Evolutionary conservation across 2,113 vertebrate genomes (phyloP), one percentile per base, ranked within the genome.

Genomic region (Brevimyrus niger): DNA sequence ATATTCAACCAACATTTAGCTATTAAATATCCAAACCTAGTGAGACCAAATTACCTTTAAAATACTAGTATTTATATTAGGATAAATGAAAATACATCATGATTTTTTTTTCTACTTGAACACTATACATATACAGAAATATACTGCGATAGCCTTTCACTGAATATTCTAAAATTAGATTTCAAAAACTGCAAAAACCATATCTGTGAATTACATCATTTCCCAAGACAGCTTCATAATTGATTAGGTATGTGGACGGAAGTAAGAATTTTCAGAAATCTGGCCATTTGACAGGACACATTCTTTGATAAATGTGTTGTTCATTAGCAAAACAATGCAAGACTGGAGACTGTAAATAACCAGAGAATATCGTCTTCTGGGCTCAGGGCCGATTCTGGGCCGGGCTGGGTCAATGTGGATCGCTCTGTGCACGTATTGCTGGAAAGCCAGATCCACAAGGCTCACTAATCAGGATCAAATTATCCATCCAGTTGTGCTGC

Each of bases 251-350:
- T 85, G 50, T 61, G 80, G 80, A 55, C 51, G 80, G 88, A 83
- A 83, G 73, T 83, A 9, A 46, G 4, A 48, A 53, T 47, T 89
- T 48, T 83, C 35, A 21, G 21, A 46, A 61, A 46, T 42, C 80
- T 58, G 76, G 76, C 51, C 42, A 85, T 48, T 46, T 42, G 80
- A 83, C 51, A 61, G 80, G 38, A 61, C 80, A 21, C 21, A 84
- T 89, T 89, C 88, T 47, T 89, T 85, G 88, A 85, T 61, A 89
- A 89, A 84, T 89, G 27, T 89, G 88, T 85, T 89, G 88, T 89
- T 89, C 46, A 89, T 89, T 80, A 83, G 31, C 50, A 89, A 5
- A 84, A 84, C 88, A 89, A 85, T 55, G 88, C n/a, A 84, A 46
- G 13, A 47, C 73, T 44, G 51, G 42, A 44, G 38, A 46, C 51